Base-by-base conservation (phyloP, 1,140 invertebrate genomes). In the Sycophila sp. region DNA sequence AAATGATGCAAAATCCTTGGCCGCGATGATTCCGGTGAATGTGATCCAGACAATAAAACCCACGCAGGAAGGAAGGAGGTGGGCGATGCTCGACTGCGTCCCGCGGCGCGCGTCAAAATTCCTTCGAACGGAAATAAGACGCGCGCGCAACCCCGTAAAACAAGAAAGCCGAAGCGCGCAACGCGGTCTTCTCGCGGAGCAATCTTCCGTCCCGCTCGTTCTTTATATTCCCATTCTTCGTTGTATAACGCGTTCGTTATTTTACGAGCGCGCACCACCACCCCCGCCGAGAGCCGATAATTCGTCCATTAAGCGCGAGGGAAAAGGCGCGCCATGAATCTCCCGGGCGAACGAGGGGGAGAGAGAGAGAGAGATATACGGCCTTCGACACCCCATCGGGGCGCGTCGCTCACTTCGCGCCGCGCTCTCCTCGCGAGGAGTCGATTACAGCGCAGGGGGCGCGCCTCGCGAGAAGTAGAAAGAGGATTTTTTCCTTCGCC, bases 281-380 rank as follows among this genome's bases (percentile, higher is more conserved):
- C 22, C 24, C 4, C 11, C 47, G 10, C 47, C 1, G 28, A 36
- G 24, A 28, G 24, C 45, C 68, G 59, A 63, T 69, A 69, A 69
- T 69, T 69, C 49, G 68, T 45, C 58, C 45, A 56, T 63, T 63
- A 60, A 60, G 56, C 56, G 17, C 36, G 56, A 7, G 42, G 17
- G 42, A 11, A 69, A 63, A 62, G 49, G n/a, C n/a, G n/a, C n/a
- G n/a, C 59, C 59, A 55, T 36, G 34, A 40, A 51, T n/a, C n/a
- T n/a, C n/a, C n/a, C n/a, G n/a, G n/a, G n/a, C n/a, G n/a, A n/a
- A 49, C n/a, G 7, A 51, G 47, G 4, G 45, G 24, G 40, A 10
- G 19, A 19, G 15, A 47, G 42, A 47, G 19, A 47, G n/a, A 42
- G 40, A 42, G n/a, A 42, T 17, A 17, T 17, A 42, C 40, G 24